A percentile compares a stretch with the other conserved stretches of the same genome.
phyloP scores from a whole-genome alignment of 1,140 invertebrate species.

The Drusus annulatus region DNA sequence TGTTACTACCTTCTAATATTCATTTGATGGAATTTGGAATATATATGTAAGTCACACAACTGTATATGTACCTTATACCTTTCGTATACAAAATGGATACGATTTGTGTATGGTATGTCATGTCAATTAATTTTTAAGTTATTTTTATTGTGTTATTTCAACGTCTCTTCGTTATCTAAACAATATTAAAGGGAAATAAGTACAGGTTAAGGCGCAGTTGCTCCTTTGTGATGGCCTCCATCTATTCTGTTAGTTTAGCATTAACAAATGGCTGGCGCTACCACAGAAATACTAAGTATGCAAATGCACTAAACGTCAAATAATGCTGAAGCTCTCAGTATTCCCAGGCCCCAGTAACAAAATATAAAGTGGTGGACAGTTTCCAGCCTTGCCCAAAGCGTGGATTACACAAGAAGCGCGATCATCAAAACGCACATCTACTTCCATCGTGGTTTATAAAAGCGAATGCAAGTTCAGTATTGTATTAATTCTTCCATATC shows the following conservation, averaged over 20 bases:
- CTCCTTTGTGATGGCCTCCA: not conserved
- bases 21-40: too few relatives aligned
- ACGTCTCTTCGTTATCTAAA: not conserved
- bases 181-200: not conserved
- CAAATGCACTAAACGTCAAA: not conserved
- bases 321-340: not conserved
- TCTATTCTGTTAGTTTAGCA: not conserved
- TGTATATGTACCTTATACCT: too few relatives aligned
- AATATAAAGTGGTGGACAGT: not conserved
- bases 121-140: too few relatives aligned
- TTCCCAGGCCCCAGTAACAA: not conserved
- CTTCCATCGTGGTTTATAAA: not conserved
- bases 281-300: not conserved
- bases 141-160: not conserved
- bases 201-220: not conserved
- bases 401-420: not conserved
- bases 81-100: not conserved
- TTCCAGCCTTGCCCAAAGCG: too few relatives aligned
- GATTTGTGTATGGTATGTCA: too few relatives aligned
- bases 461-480: too few relatives aligned
- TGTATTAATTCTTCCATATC: too few relatives aligned
- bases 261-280: not conserved
- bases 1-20: not conserved
- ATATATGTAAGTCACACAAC: too few relatives aligned
- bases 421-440: not conserved